A percentile compares a stretch with the other conserved stretches of the same genome.
These are phyloP conservation scores for Perizoma affinitatum DNA, from an alignment of 2,888 invertebrate genomes.

Conservation along the genomic window DNA sequence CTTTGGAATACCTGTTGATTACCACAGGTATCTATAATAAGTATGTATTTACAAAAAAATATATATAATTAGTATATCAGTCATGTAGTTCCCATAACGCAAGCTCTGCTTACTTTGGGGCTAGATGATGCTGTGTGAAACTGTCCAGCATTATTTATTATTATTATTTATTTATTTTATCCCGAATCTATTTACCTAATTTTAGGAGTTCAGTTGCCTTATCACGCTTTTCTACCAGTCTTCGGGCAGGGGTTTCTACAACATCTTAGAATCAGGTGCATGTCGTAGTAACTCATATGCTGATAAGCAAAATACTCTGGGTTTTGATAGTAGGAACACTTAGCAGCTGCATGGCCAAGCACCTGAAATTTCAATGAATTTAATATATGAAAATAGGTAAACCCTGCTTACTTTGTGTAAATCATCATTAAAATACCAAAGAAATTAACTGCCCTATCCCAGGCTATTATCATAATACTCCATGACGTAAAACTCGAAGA, in stretches of 20 bases:
- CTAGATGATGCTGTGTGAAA: too few species aligned
- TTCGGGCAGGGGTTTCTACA: slow-evolving; percentile 49
- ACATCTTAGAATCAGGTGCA: slow-evolving; percentile 51
- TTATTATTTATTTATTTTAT: neutral
- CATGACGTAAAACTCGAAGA: too few species aligned
- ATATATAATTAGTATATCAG: too few species aligned
- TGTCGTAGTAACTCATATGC: slow-evolving; percentile 67
- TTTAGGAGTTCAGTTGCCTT: neutral
- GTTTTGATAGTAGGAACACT: slow-evolving; percentile 54
- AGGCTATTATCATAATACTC: neutral
- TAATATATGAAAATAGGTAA: too few species aligned
- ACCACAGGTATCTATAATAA: too few species aligned
- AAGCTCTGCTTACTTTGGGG: too few species aligned
- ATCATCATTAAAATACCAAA: too few species aligned
- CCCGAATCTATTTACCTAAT: neutral
- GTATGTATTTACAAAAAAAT: too few species aligned
- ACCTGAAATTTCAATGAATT: slow-evolving; percentile 43
- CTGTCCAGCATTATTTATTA: too few species aligned
- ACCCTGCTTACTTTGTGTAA: too few species aligned
- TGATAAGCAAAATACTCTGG: slow-evolving; percentile 73
- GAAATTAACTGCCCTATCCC: neutral
- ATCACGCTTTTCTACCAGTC: slow-evolving; percentile 48
- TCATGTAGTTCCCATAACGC: too few species aligned
- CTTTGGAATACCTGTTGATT: too few species aligned
- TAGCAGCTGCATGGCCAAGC: slow-evolving; percentile 61